Conservation (phyloP, 1,140 invertebrate species). For the Coptotermes formosanus region DNA sequence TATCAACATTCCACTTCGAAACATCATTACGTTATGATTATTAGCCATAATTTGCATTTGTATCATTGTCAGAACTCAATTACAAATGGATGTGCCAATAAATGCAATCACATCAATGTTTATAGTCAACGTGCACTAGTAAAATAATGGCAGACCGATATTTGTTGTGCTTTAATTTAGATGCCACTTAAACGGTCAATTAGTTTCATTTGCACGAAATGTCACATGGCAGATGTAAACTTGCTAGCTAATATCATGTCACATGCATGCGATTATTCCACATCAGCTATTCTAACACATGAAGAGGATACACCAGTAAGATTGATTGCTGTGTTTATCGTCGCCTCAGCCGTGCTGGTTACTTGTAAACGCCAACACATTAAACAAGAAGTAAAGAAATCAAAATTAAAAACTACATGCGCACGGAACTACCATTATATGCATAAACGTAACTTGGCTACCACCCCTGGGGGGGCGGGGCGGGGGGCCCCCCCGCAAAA, state of each 20-base stretch:
- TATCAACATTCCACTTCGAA: neutral
- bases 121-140: neutral
- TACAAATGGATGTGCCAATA: neutral
- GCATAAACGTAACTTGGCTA: too few species aligned
- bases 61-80: neutral
- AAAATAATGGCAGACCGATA: neutral
- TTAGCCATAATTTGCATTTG: neutral
- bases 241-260: neutral
- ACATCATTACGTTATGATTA: neutral
- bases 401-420: too few species aligned
- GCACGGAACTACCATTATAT: too few species aligned
- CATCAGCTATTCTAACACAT: neutral
- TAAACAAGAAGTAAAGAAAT: too few species aligned
- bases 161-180: constrained; percentile 17
- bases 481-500: too few species aligned
- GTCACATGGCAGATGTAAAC: neutral
- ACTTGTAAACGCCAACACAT: too few species aligned
- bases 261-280: constrained; percentile 13
- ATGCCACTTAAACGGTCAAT: neutral
- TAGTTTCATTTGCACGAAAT: constrained; percentile 4
- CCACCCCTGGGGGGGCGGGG: too few species aligned
- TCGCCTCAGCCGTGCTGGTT: too few species aligned
- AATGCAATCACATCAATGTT: constrained; percentile 13
- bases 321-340: too few species aligned
- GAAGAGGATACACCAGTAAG: neutral